These are phyloP conservation scores for Stomorhina lunata DNA, from an alignment of 2,888 invertebrate genomes.

Conservation along the genomic window DNA sequence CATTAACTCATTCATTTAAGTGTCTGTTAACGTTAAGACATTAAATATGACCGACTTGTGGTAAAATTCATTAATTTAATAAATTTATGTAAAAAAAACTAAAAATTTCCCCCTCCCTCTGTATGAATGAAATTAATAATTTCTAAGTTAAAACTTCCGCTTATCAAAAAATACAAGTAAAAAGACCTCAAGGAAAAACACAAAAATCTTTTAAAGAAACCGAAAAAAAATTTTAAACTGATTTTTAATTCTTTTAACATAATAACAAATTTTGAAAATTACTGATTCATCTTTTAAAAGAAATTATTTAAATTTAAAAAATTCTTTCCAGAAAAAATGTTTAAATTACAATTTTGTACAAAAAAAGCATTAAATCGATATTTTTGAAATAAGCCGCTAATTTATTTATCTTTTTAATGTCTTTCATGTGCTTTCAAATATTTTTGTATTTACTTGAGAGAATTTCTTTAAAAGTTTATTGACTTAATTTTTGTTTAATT, in stretches of 20 bases:
- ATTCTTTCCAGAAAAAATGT: no score
- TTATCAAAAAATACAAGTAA: no score
- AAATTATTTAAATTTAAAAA: no score
- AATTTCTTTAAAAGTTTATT: neutral
- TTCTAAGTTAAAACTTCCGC: conserved; percentile 44
- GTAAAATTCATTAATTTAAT: conserved; percentile 39
- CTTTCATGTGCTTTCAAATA: neutral
- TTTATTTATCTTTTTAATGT: neutral
- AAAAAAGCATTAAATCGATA: no score
- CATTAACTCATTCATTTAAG: neutral
- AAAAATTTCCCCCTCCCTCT: neutral
- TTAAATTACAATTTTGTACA: neutral
- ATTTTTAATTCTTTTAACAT: no score
- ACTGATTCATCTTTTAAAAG: no score
- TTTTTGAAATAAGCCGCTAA: neutral
- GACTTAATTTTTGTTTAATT: neutral
- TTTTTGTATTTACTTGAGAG: neutral
- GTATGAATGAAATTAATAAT: conserved; percentile 22
- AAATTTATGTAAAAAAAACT: no score
- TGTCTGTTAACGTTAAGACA: neutral
- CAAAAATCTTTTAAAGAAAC: no score
- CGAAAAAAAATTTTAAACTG: no score
- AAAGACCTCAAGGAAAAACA: no score
- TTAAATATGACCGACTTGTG: conserved; percentile 34
- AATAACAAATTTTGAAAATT: no score